Evolutionary conservation across 2,797 vertebrate genomes (phyloP), one percentile per base, ranked within the genome.

Genomic region (Pterois miles): DNA sequence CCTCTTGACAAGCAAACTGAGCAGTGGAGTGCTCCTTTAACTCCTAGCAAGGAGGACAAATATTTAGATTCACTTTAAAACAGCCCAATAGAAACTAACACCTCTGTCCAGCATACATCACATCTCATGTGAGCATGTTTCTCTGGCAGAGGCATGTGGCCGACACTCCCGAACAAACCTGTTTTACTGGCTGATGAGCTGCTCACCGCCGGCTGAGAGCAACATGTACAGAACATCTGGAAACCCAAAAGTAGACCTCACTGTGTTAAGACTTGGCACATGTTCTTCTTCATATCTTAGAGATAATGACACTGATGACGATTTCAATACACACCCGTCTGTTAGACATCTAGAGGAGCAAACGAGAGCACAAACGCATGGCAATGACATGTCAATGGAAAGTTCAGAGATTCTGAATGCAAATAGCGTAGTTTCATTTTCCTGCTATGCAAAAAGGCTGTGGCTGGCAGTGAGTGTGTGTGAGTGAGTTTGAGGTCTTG

Each of bases 371-470:
- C 16, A 72, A 66, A 71, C 10, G 5, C 56, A 57, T 1, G 4
- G 2, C 27, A 14, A 20, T 71, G 31, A 71, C 22, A 75, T 63
- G 43, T 50, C 65, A 67, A 54, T 74, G 70, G 69, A 88, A 73
- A 85, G 68, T 10, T 69, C 27, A 63, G 12, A 69, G 58, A 82
- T 74, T 86, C 31, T 48, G 7, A 69, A 93, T 91, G 86, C 87
- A 92, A 89, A 92, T 83, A 8, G 63, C 10, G 25, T 48, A 40
- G 75, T 76, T 87, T 80, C 8, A 78, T 78, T 84, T 90, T 88
- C 81, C 69, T 88, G 81, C 69, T 79, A 89, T 84, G 90, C 82
- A 92, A 91, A 90, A 86, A 76, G 36, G 27, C 60, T 0, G 5
- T 25, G 20, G 73, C 48, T 76, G 71, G 59, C 71, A 81, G 68